phyloP scores from a whole-genome alignment of 2,888 invertebrate genomes.

The Flexamia atlantica region DNA sequence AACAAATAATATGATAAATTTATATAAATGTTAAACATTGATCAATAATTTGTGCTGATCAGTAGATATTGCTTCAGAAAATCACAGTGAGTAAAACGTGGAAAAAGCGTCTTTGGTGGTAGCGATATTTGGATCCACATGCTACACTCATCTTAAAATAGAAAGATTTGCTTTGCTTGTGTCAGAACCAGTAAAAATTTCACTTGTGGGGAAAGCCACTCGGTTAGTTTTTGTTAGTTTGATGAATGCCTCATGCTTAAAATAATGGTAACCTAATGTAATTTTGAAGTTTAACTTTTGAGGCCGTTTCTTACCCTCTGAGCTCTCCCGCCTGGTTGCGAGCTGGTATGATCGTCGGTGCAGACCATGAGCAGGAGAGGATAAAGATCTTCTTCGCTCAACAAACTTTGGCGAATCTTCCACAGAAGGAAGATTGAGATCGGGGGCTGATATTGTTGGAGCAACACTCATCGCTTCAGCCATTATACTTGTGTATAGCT shows the following conservation, averaged over 20 bases:
- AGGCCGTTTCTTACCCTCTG: conserved; percentile 64
- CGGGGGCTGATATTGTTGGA: conserved; percentile 68
- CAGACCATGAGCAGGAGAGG: conserved; percentile 63
- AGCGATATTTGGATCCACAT: background rate
- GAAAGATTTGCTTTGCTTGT: background rate
- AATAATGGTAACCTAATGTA: background rate
- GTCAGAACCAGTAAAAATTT: background rate
- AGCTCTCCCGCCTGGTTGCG: conserved; percentile 67
- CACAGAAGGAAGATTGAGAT: conserved; percentile 67
- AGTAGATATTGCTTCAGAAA: too few species aligned
- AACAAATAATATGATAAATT: too few species aligned
- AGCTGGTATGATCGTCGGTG: conserved; percentile 67
- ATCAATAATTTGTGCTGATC: too few species aligned
- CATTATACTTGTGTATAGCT: conserved; percentile 70
- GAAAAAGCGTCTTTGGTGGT: background rate
- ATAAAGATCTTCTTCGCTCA: conserved; percentile 57
- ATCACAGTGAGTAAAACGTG: conserved; percentile 2
- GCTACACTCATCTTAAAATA: conserved; percentile 4
- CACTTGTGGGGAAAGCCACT: conserved; percentile 5
- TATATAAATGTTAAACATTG: background rate
- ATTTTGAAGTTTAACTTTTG: background rate
- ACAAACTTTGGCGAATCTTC: conserved; percentile 65
- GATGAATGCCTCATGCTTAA: background rate
- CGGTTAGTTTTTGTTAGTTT: background rate
- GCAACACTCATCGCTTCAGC: conserved; percentile 70